Percentiles rank a stretch among this genome's conserved stretches.
Evolutionary conservation across 2,888 invertebrate species (phyloP).

Genomic region (Tromatobia lineatoria): DNA sequence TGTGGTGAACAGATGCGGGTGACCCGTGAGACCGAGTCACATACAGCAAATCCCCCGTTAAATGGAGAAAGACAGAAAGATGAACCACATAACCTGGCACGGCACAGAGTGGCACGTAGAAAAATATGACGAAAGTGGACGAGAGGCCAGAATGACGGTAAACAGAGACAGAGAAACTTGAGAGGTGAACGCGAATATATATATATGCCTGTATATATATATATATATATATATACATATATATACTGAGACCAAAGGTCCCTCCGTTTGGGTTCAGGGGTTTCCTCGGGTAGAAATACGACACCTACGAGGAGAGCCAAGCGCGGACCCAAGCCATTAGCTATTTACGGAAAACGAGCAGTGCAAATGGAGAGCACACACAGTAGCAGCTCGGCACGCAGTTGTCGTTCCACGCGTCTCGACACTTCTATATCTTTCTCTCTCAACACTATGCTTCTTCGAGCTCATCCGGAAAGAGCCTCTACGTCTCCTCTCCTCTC

Average conservation of each 20-base stretch:
- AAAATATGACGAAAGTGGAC: background rate
- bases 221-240: background rate
- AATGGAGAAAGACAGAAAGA: slow-evolving; percentile 5
- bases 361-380: slow-evolving; percentile 81
- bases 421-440: slow-evolving; percentile 56
- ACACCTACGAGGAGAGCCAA: slow-evolving; percentile 77
- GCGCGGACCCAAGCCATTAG: slow-evolving; percentile 80
- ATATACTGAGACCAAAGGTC: slow-evolving; percentile 19
- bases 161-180: background rate
- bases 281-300: slow-evolving; percentile 78
- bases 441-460: slow-evolving; percentile 55
- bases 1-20: slow-evolving; percentile 28
- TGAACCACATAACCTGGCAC: background rate
- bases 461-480: slow-evolving; percentile 25
- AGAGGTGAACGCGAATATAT: slow-evolving; percentile 18
- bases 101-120: background rate
- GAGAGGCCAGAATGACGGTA: slow-evolving; percentile 3
- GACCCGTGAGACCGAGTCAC: slow-evolving; percentile 57
- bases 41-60: background rate
- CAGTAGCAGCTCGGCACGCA: slow-evolving; percentile 50
- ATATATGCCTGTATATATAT: background rate
- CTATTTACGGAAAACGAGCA: slow-evolving; percentile 83
- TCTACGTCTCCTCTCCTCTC: background rate
- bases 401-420: slow-evolving; percentile 77
- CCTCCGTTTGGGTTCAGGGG: slow-evolving; percentile 49